Conservation (phyloP, 2,113 vertebrate species). For the Opisthocomus hoazin region DNA sequence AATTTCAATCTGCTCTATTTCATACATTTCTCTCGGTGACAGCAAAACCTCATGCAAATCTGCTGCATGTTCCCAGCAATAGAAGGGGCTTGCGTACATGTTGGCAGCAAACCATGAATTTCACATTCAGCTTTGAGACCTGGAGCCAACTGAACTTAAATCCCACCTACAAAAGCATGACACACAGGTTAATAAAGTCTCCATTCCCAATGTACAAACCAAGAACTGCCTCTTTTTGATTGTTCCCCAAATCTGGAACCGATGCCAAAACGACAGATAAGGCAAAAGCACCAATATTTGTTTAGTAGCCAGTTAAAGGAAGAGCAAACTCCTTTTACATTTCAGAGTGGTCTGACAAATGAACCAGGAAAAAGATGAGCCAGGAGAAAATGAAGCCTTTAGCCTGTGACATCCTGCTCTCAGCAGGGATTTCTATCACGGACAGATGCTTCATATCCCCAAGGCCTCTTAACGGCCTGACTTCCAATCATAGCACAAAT, state of each 20-base stretch:
- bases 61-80: not conserved
- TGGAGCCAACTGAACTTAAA: not conserved
- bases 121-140: not conserved
- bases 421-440: not conserved
- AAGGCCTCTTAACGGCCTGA: not conserved
- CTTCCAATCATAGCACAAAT: not conserved
- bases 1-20: conserved; percentile 2
- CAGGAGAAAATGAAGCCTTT: not conserved
- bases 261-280: not conserved
- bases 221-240: not conserved
- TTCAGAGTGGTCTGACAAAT: not conserved
- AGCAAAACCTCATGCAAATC: not conserved
- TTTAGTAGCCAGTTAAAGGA: not conserved
- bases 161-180: not conserved
- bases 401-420: not conserved
- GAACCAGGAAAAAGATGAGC: not conserved
- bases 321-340: not conserved
- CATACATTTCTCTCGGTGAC: not conserved
- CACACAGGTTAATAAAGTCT: not conserved
- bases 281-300: not conserved
- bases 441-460: not conserved
- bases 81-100: not conserved
- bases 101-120: not conserved
- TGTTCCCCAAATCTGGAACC: not conserved
- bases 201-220: not conserved